Evolutionary conservation across 2,888 invertebrate species (phyloP), one percentile per base, ranked within the genome.

Genomic region (Apamea monoglypha): DNA sequence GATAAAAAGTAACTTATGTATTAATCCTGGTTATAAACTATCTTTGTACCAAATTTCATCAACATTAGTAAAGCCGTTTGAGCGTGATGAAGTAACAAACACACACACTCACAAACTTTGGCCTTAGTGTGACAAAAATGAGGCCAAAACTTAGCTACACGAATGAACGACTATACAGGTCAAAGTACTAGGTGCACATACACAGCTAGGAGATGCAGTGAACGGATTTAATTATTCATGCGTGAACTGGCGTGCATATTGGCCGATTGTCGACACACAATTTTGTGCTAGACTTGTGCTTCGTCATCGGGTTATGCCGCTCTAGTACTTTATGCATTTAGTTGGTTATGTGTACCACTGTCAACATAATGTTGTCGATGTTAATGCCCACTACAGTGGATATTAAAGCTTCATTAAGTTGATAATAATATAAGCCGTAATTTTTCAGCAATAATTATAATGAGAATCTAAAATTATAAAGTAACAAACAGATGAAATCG

Each of bases 151-250:
- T 56, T 75, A 53, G 7, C 8, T 29, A 29, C 8, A n/a, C 12
- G 21, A 64, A 56, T 36, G 36, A 25, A 53, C 12, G 18, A 40
- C 6, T 4, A 44, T 53, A 18, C 12, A 61, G 44, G 14, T 59
- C n/a, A 36, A 47, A 68, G 47, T 81, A 81, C 81, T 78, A 81
- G 69, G 79, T 64, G 21, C 10, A 14, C 69, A 84, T 78, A 69
- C n/a, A 56, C 4, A 78, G 47, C 47, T 40, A 69, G 68, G 69
- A 78, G 64, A 2, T 78, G 78, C 78, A 84, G 68, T 32, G 40
- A 64, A 50, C 56, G 69, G 56, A 1, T 70, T 84, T 59, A 81
- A 81, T 84, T 70, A 81, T 81, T 81, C 84, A 81, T 83, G 84
- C 79, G 64, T 84, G 16, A 47, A 81, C 79, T 53, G 40, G 69